Evolutionary conservation across 2,797 vertebrate species (phyloP), one percentile per base, ranked within the genome.

Genomic region (Sebastes minor): DNA sequence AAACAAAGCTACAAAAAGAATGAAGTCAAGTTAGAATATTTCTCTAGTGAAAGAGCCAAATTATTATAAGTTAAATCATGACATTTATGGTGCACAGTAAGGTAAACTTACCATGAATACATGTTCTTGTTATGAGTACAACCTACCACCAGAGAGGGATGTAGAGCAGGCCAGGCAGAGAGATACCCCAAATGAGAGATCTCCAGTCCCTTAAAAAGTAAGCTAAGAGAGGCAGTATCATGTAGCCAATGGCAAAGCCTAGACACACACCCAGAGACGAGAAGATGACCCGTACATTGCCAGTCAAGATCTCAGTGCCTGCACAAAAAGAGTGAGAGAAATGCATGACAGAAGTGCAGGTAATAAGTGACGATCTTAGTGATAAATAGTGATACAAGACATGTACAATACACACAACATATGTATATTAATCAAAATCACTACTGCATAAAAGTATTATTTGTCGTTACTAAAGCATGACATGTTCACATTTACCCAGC

Each of bases 251-350:
- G 0, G 96, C 96, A 2, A 94, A 97, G 74, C 95, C 95, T 52
- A 96, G 91, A 84, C 94, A 2, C 13, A 14, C 42, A 46, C 42
- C 42, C 14, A 46, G 7, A 14, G 97, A 96, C 52, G 95, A 95
- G 81, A 95, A 97, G 63, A 96, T 74, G 63, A 97, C 89, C 0
- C 97, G 96, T 2, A 95, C 9, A 0, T 95, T 94, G 67, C 95
- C 95, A 81, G 95, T 94, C 60, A 97, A 94, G 49, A 96, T 95
- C 92, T 97, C 97, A 55, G 95, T 93, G 70, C 97, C 97, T 97
- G 86, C 4, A 67, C 14, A 18, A 13, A 14, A 12, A 27, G 28
- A 35, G 28, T 64, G 16, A 57, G 28, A 61, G 23, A 56, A 23
- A 8, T 28, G 22, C 1, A 16, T 35, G n/a, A 63, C 11, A 49